Base-by-base conservation (phyloP, 2,797 vertebrate species). In the Odontamblyopus lacepedii region DNA sequence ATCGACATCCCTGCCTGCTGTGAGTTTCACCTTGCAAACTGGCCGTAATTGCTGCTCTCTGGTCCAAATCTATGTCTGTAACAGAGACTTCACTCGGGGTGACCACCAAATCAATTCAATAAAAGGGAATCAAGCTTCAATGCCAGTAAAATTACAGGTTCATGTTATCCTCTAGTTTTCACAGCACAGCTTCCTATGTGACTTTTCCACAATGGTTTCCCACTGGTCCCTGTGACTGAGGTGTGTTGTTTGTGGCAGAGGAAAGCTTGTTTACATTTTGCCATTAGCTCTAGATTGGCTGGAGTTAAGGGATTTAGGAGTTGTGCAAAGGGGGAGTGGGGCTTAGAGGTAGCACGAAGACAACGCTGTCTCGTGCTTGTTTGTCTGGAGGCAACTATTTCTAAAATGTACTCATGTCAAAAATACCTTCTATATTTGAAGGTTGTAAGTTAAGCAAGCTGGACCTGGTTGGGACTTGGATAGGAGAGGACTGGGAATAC, bases 381-480 rank as follows among this genome's bases (percentile, higher is more conserved):
- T 67, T 68, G 63, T 85, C 75, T 74, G 69, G 78, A 80, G 84
- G 82, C 84, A 83, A 72, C 71, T 78, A 71, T 74, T 84, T 77
- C 80, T 77, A 81, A 85, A 82, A 57, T 30, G 26, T 51, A 48
- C 44, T 48, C 15, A 15, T 3, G 13, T 48, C 3, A 48, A 48
- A 30, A 48, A 48, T 15, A 4, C 0, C 13, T 15, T 48, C 44
- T 48, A 48, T 48, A 48, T 48, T 48, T 48, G 13, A 4, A 13
- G 44, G 15, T 44, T 44, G 1, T 12, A 48, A 4, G 12, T 3
- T 15, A 48, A 48, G 44, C 13, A 48, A 48, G 44, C 44, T 15
- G 4, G 11, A 13, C 44, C 15, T 16, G 13, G 44, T 15, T 15
- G 16, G 12, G 4, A 48, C 13, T 48, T 48, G 44, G 44, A 48